Percentiles rank a stretch among this genome's conserved stretches.
These are phyloP conservation scores for Trichonephila clavipes DNA, from an alignment of 1,140 invertebrate species.

Conservation along the genomic window DNA sequence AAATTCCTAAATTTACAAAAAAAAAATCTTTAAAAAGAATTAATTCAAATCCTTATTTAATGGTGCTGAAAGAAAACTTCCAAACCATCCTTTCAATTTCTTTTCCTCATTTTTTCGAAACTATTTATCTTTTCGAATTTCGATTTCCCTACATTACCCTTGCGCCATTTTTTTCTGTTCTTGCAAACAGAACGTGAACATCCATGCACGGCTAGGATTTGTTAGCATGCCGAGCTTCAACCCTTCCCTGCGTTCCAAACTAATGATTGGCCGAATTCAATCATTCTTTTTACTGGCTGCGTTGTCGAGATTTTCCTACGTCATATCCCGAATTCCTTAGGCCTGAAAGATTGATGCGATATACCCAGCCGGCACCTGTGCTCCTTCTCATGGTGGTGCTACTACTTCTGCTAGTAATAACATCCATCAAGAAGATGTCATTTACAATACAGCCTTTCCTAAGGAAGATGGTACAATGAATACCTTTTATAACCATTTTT, in stretches of 20 bases:
- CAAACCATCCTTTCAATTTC: conserved; percentile 28
- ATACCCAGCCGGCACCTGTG: background rate
- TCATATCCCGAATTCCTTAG: conserved; percentile 8
- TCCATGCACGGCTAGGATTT: conserved; percentile 18
- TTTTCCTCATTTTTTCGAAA: conserved; percentile 17
- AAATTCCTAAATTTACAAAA: no score
- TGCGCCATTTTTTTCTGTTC: background rate
- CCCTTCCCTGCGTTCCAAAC: background rate
- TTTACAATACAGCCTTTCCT: background rate
- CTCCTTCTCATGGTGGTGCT: conserved; percentile 21
- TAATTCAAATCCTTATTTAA: background rate
- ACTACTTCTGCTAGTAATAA: conserved; percentile 43
- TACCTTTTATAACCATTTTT: background rate
- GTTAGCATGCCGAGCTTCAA: no score
- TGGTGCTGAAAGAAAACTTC: background rate
- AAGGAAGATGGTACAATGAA: background rate
- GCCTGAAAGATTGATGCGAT: conserved; percentile 50
- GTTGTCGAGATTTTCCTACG: conserved; percentile 50
- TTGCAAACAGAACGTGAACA: background rate
- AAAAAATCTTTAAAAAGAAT: background rate
- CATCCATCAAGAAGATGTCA: conserved; percentile 32
- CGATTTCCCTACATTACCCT: background rate
- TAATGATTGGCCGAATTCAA: conserved; percentile 59
- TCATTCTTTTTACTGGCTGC: conserved; percentile 43
- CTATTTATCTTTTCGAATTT: conserved; percentile 42